Evolutionary conservation across 2,888 invertebrate species (phyloP), one percentile per base, ranked within the genome.

Genomic region (Formica aserva): DNA sequence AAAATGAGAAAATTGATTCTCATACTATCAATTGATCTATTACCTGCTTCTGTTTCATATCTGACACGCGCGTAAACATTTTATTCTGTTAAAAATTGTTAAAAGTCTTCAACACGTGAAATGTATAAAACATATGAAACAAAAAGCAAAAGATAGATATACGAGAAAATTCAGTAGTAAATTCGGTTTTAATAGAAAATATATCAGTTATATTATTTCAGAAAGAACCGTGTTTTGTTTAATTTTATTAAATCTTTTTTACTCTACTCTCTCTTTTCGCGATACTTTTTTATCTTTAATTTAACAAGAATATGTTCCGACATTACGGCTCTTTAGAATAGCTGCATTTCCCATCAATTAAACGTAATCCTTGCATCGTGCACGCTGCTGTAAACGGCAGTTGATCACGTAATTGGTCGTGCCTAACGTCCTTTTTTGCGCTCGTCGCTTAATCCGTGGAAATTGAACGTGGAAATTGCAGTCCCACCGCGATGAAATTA

Each of bases 381-480:
- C 29, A 45, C 22, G 32, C 18, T n/a, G 22, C 29, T 41, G 9
- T 69, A 60, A 60, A 55, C 60, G 60, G 48, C 26, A 71, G 71
- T 71, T 71, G 45, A 71, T 80, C 71, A 71, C 60, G 78, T 71
- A 80, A 69, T 78, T 69, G 71, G 78, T 32, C n/a, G 52, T 52
- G 52, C 60, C 78, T 78, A 41, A 22, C 52, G 41, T 80, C 60
- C 60, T 80, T 71, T 52, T 80, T 48, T 69, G 13, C 5, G 65
- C 38, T 45, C 22, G 60, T n/a, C 78, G 60, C 45, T 71, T 80
- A 71, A 80, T 80, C 78, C 71, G 35, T 35, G 71, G 71, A 69
- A 71, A 80, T 69, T 80, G 78, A 48, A 71, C 71, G 71, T 80
- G 78, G 78, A 80, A 80, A 80, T 80, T 80, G 60, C 74, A 75